Evolutionary conservation across 2,797 vertebrate species (phyloP).

Genomic region (Crenichthys baileyi): DNA sequence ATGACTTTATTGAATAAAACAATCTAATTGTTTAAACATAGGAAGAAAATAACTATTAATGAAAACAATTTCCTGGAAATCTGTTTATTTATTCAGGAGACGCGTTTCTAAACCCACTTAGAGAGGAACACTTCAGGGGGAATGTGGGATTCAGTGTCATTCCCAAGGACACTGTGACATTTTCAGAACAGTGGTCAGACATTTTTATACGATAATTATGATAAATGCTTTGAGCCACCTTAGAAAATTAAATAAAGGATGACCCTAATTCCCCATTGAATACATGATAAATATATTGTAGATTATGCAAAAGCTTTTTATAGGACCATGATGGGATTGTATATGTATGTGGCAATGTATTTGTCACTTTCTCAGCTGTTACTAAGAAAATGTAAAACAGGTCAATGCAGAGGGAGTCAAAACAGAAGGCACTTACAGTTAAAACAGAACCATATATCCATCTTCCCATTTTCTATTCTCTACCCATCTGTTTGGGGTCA

Average conservation of each 20-base stretch:
- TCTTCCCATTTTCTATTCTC: too few relatives aligned
- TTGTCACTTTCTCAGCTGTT: not conserved
- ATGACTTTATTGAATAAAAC: not conserved
- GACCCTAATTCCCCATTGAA: not conserved
- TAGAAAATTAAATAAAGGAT: conserved; percentile 1
- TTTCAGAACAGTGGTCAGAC: not conserved
- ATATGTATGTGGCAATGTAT: not conserved
- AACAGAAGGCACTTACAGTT: too few relatives aligned
- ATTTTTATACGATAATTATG: conserved; percentile 2
- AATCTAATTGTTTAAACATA: not conserved
- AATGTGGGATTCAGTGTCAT: not conserved
- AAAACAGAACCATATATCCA: too few relatives aligned
- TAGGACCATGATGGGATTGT: not conserved
- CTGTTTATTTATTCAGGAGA: not conserved
- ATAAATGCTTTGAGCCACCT: not conserved
- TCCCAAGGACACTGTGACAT: conserved; percentile 7
- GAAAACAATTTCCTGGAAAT: not conserved
- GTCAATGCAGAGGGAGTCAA: not conserved
- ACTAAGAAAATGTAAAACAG: not conserved
- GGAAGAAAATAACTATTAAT: not conserved
- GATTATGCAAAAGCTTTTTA: not conserved
- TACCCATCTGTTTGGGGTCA: too few relatives aligned
- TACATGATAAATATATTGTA: not conserved
- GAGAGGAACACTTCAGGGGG: not conserved
- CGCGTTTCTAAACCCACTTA: not conserved